Base-by-base conservation (phyloP, 1,140 invertebrate species). In the Procambarus clarkii region DNA sequence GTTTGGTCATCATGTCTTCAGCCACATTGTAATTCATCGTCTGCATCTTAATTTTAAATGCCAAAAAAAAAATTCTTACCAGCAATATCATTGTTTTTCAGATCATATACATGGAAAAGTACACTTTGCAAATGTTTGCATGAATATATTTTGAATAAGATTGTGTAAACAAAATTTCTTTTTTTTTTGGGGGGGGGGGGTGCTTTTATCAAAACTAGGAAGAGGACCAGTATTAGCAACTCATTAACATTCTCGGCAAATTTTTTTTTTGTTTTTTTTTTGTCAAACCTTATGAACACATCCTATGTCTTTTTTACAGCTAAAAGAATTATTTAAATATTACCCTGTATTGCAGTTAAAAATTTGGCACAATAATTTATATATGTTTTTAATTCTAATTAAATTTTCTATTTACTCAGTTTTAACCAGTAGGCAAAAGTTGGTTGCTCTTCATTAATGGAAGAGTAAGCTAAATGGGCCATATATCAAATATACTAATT, bases 211-310 rank as follows among this genome's bases (percentile, higher is more conserved):
- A 74, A 74, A 74, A 74, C n/a, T 74, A n/a, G 13, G 4, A 74
- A 24, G 69, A 74, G n/a, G 69, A 34, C 34, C 69, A 74, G 69
- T 74, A 74, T 74, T 74, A 74, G 69, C 69, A 34, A 21, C n/a
- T 34, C 69, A 74, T 24, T 24, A 34, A 74, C 69, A 74, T 74
- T 74, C 69, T 74, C 69, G 34, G n/a, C 69, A 74, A 24, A 21
- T 4, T 24, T 74, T 74, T 74, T 34, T 3, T 74, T 74, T 74
- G n/a, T 3, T 18, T 18, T 74, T 7, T 8, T 74, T 21, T 34
- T 74, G 13, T 74, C 5, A 0, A 21, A 34, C 11, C n/a, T 2
- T 34, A n/a, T 74, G n/a, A 4, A 34, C n/a, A 74, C 24, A 74
- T 5, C 69, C 3, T 34, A 74, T 2, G 24, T 34, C 5, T 24